phyloP scores from a whole-genome alignment of 2,113 vertebrate genomes.

The Theropithecus gelada region DNA sequence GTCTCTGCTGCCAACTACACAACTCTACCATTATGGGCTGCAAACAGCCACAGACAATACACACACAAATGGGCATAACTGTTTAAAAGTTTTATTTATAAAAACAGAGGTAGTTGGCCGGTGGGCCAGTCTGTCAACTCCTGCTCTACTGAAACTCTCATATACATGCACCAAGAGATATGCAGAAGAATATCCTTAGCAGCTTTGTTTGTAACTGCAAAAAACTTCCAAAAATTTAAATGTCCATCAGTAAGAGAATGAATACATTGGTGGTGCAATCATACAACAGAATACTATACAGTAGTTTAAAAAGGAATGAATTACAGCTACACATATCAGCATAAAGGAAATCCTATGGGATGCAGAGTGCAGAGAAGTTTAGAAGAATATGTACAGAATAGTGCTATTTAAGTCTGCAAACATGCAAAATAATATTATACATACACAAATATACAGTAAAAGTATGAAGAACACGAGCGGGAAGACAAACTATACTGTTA shows the following conservation, averaged over 20 bases:
- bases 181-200: background rate
- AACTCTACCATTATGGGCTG: background rate
- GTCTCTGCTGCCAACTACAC: background rate
- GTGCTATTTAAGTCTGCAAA: slow-evolving; percentile 31
- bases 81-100: background rate
- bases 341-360: slow-evolving; percentile 2
- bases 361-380: background rate
- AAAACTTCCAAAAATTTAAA: background rate
- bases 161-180: background rate
- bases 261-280: background rate
- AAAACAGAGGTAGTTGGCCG: background rate
- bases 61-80: background rate
- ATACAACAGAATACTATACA: background rate
- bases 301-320: slow-evolving; percentile 19
- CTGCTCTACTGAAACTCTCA: background rate
- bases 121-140: background rate
- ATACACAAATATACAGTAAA: background rate
- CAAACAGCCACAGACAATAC: background rate
- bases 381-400: background rate
- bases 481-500: slow-evolving; percentile 2
- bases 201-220: slow-evolving; percentile 10
- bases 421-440: background rate
- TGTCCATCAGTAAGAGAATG: background rate
- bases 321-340: background rate
- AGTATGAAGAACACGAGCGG: background rate